A percentile compares a stretch with the other conserved stretches of the same genome.
Evolutionary conservation across 2,888 invertebrate species (phyloP).

Genomic region (Pseudococcus viburni): DNA sequence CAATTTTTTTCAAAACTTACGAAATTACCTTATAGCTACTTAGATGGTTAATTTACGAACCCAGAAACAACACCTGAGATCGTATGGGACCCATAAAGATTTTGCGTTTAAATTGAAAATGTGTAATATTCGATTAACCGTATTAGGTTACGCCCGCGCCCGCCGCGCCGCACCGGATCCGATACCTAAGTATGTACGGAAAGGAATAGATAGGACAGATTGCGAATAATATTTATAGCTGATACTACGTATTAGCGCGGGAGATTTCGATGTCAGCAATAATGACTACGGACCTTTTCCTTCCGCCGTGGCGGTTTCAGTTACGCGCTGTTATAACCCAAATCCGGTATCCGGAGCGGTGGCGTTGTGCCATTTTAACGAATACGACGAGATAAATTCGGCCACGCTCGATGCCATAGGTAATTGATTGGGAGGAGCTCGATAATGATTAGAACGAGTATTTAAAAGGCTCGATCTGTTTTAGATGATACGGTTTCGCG

Average conservation of each 20-base stretch:
- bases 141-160: too few relatives aligned
- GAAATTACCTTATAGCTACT: too few relatives aligned
- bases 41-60: too few relatives aligned
- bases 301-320: neutral
- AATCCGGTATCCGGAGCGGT: neutral
- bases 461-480: slow-evolving; percentile 2
- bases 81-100: neutral
- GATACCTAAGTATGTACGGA: neutral
- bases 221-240: neutral
- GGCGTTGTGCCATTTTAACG: neutral
- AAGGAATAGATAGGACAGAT: neutral
- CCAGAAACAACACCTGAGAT: neutral
- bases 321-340: neutral
- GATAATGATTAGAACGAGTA: slow-evolving; percentile 6
- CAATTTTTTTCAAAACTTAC: too few relatives aligned
- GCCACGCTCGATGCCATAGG: neutral
- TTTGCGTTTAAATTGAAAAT: neutral
- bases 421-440: slow-evolving; percentile 11
- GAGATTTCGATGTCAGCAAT: neutral
- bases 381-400: neutral
- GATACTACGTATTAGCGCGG: neutral
- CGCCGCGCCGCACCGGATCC: neutral
- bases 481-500: neutral
- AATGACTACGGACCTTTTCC: neutral
- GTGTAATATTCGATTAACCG: neutral